Evolutionary conservation across 2,888 invertebrate genomes (phyloP).

Genomic region (Cryptophagus acutangulus): DNA sequence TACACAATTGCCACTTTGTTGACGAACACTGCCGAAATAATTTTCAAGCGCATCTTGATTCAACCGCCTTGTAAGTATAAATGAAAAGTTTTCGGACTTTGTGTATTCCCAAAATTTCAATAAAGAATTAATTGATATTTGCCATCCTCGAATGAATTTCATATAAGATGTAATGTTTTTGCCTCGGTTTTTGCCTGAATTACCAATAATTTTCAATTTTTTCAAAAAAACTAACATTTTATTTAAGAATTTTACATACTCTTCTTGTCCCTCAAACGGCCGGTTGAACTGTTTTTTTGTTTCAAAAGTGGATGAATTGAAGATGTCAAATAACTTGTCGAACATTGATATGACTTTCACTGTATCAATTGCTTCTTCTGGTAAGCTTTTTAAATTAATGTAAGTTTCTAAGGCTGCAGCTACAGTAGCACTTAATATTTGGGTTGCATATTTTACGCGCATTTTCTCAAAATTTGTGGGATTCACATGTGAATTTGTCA

Average conservation of each 20-base stretch:
- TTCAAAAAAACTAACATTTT: constrained; percentile 9
- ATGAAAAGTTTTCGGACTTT: constrained; percentile 3
- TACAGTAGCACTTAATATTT: constrained; percentile 24
- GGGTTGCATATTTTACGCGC: constrained; percentile 20
- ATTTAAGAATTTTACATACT: constrained; percentile 11
- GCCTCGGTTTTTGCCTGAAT: background rate
- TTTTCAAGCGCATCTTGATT: constrained; percentile 23
- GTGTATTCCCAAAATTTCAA: constrained; percentile 10
- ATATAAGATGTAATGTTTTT: constrained; percentile 7
- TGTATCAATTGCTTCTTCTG: constrained; percentile 14
- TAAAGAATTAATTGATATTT: constrained; percentile 3
- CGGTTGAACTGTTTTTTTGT: constrained; percentile 11
- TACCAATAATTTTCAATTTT: constrained; percentile 5
- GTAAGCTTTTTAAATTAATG: constrained; percentile 14
- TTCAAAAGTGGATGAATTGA: constrained; percentile 11
- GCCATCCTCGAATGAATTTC: constrained; percentile 10
- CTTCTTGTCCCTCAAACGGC: constrained; percentile 15
- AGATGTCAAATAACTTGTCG: constrained; percentile 19
- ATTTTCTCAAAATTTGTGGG: constrained; percentile 24
- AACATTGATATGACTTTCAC: constrained; percentile 14
- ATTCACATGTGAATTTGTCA: constrained; percentile 22
- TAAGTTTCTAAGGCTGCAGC: constrained; percentile 17
- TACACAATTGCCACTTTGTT: constrained; percentile 17
- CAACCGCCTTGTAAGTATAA: constrained; percentile 13
- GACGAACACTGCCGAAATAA: constrained; percentile 17